Evolutionary conservation across 2,113 vertebrate species (phyloP).

Genomic region (Enhydra lutris): DNA sequence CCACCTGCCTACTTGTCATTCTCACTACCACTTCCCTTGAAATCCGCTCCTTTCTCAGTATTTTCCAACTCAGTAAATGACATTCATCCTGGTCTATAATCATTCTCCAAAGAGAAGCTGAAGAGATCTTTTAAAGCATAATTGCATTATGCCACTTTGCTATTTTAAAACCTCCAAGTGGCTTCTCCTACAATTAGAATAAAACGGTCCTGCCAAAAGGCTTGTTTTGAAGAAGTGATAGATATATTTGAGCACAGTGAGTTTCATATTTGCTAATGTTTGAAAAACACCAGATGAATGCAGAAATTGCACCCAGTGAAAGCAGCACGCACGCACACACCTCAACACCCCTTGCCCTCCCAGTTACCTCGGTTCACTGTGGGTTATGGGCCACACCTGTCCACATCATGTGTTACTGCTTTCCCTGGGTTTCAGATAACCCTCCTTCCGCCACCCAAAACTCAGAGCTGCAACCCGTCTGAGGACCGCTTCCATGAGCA

Average conservation of each 20-base stretch:
- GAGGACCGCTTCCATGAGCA: background rate
- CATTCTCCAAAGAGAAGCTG: background rate
- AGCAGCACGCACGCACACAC: accelerated
- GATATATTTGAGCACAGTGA: background rate
- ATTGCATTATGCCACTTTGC: background rate
- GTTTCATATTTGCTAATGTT: background rate
- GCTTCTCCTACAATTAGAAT: background rate
- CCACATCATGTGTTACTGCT: background rate
- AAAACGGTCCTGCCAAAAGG: background rate
- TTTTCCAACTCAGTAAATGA: background rate
- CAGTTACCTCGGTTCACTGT: background rate
- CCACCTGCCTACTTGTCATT: background rate
- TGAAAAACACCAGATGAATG: background rate
- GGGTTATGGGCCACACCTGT: background rate
- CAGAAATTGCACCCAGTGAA: background rate
- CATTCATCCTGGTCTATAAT: background rate
- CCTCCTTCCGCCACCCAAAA: too few relatives aligned
- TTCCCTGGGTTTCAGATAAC: background rate
- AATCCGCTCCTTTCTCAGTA: background rate
- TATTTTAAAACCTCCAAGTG: background rate
- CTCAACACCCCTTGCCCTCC: accelerated
- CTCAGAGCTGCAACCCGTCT: background rate
- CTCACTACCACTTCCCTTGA: too few relatives aligned
- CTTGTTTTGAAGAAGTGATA: background rate
- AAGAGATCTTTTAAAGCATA: background rate